phyloP scores from a whole-genome alignment of 2,797 vertebrate genomes.

The Eleutherodactylus coqui region DNA sequence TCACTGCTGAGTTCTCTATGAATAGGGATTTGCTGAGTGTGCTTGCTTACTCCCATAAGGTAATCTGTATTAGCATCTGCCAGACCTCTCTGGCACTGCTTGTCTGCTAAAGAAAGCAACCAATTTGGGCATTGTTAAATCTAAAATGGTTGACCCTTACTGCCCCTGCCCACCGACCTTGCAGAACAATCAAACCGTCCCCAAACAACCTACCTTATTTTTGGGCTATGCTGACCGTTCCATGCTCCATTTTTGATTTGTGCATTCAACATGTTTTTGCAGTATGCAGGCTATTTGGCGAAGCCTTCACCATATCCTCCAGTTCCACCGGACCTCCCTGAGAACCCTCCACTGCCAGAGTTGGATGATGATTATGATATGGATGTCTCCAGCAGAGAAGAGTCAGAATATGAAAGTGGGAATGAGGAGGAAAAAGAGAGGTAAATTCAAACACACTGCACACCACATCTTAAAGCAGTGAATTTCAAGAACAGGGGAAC shows the following conservation, averaged over 20 bases:
- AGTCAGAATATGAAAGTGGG: conserved; percentile 94
- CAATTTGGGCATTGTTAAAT: neutral
- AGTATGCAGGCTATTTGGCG: conserved; percentile 85
- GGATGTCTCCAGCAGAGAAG: conserved; percentile 82
- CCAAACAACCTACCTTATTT: no score
- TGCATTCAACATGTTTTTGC: neutral
- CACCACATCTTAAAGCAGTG: neutral
- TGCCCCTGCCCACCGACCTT: no score
- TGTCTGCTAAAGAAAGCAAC: no score
- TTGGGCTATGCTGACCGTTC: neutral
- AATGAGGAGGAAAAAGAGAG: conserved; percentile 92
- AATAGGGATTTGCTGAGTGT: no score
- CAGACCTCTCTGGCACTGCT: no score
- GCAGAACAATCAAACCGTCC: neutral
- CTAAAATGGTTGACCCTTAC: neutral
- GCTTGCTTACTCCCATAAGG: no score
- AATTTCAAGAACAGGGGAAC: neutral
- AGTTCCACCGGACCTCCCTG: conserved; percentile 84
- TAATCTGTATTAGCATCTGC: no score
- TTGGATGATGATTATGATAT: conserved; percentile 78
- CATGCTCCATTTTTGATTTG: neutral
- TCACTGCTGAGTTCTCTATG: no score
- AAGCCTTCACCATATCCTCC: conserved; percentile 81
- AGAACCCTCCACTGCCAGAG: conserved; percentile 89
- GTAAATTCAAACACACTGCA: conserved; percentile 67